These are phyloP conservation scores for Gallirallus australis DNA, from an alignment of 2,797 vertebrate genomes.

Conservation along the genomic window DNA sequence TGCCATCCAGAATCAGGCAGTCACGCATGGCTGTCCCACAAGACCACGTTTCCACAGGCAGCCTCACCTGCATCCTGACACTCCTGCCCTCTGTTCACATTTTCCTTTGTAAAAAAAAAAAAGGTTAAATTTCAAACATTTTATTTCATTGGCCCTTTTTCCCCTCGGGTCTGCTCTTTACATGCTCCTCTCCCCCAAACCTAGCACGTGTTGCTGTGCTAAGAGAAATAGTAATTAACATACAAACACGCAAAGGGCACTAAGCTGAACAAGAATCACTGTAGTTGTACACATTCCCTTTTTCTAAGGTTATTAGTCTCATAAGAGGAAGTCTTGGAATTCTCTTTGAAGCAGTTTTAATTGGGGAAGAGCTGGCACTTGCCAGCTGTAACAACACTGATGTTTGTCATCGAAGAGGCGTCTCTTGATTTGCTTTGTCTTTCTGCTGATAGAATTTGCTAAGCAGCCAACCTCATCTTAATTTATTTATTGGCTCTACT, in stretches of 20 bases:
- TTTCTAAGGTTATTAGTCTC: neutral
- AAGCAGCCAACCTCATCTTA: neutral
- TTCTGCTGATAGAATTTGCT: neutral
- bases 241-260: neutral
- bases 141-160: neutral
- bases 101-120: neutral
- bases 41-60: fast-evolving
- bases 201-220: fast-evolving
- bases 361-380: neutral
- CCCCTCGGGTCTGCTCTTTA: neutral
- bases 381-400: neutral
- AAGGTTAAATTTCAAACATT: neutral
- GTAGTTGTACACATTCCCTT: neutral
- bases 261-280: neutral
- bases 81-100: neutral
- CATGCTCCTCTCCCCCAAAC: neutral
- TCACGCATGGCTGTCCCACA: fast-evolving
- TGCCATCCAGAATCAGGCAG: neutral
- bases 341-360: conserved; percentile 16
- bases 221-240: neutral
- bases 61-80: neutral
- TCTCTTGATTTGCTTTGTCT: conserved; percentile 9
- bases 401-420: neutral
- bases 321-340: neutral
- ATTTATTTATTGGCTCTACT: conserved; percentile 49